Evolutionary conservation across 2,888 invertebrate genomes (phyloP), one percentile per base, ranked within the genome.

Genomic region (Balanococcus diminutus): DNA sequence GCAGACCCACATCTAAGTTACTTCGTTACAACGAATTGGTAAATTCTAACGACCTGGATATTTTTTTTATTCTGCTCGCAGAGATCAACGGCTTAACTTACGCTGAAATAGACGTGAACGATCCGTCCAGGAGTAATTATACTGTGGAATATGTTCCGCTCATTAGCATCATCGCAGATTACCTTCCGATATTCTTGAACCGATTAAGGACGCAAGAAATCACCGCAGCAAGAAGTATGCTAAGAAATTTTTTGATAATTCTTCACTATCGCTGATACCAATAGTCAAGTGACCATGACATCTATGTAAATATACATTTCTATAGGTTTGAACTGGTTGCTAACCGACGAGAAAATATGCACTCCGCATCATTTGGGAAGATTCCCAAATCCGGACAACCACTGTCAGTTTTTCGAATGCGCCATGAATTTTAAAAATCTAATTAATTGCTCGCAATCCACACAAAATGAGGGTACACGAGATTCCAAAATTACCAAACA

Each of bases 101-200:
- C 79, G 28, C 85, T 19, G 31, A 42, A 46, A 39, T 84, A 16
- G 85, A 85, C 75, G 25, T 85, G 11, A 85, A 85, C 79, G 85
- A 85, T 85, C 85, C 85, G 51, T 85, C 85, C 32, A 85, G 85
- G 19, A 85, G 85, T 85, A 86, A 88, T 86, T 88, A 88, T 82
- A 88, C 88, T 2, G 87, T 89, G n/a, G 87, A 88, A 14, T 89
- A 89, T 87, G 88, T 89, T 31, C 89, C 89, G 22, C 88, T 89
- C 25, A 88, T 89, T 82, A 88, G 88, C 39, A 86, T 89, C 36
- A 87, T 89, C 56, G 88, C 88, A 39, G 88, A 88, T 67, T 87
- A 88, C 72, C 82, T 89, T 22, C 89, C 89, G 14, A 86, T 87
- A 46, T 46, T 89, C 19, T 81, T 88, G 67, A 83, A 86, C 19